These are phyloP conservation scores for Criorhina ranunculi DNA, from an alignment of 2,888 invertebrate species.

Conservation along the genomic window DNA sequence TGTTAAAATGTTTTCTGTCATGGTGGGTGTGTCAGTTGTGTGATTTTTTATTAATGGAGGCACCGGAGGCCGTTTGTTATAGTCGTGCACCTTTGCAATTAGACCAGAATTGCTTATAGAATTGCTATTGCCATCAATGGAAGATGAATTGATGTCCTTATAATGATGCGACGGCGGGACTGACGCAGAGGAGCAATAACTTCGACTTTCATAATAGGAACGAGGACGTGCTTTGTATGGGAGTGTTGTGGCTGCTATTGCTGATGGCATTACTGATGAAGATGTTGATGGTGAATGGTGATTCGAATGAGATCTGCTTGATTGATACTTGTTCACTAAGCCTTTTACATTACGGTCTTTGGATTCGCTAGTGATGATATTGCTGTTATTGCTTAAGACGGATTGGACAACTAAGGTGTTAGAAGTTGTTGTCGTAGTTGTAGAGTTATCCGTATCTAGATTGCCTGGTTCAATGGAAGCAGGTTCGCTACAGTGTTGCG, in stretches of 20 bases:
- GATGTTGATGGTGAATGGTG: constrained; percentile 84
- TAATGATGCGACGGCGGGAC: constrained; percentile 56
- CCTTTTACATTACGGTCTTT: constrained; percentile 90
- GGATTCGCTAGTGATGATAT: constrained; percentile 80
- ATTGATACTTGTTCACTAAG: constrained; percentile 91
- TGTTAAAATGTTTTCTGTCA: constrained; percentile 79
- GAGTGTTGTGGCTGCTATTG: constrained; percentile 74
- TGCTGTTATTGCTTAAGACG: constrained; percentile 55
- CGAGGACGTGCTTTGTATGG: constrained; percentile 81
- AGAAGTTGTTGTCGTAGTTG: constrained; percentile 34
- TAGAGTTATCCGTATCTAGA: constrained; percentile 49
- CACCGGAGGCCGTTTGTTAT: constrained; percentile 84
- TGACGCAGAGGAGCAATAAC: constrained; percentile 77
- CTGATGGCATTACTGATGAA: constrained; percentile 83
- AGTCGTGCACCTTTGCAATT: constrained; percentile 80
- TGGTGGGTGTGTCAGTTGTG: constrained; percentile 60
- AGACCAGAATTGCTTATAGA: constrained; percentile 51
- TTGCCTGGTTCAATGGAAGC: constrained; percentile 66
- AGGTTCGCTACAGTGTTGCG: constrained; percentile 81
- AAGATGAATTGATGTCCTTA: constrained; percentile 42
- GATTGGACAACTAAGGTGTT: constrained; percentile 58
- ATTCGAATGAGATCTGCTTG: constrained; percentile 81
- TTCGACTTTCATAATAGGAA: constrained; percentile 83
- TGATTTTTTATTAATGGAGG: constrained; percentile 81
- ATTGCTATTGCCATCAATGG: constrained; percentile 36